A percentile compares a stretch with the other conserved stretches of the same genome.
Conservation (phyloP, 2,888 invertebrate species). For the Schizotus pectinicornis region DNA sequence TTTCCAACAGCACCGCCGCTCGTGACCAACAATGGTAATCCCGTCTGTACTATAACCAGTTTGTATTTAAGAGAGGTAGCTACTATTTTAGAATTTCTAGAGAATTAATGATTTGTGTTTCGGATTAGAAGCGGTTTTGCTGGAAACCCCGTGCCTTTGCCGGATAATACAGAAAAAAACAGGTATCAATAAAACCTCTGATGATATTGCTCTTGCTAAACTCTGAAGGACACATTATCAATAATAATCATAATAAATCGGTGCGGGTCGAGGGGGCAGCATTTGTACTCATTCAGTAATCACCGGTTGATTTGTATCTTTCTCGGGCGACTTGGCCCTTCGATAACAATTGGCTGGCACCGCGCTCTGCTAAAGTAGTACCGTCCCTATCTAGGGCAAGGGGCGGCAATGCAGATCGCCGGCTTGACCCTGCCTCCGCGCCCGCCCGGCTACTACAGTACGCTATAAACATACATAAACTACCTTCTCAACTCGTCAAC, state of each 20-base stretch:
- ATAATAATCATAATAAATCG: constrained; percentile 52
- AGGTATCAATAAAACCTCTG: constrained; percentile 46
- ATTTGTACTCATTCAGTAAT: constrained; percentile 59
- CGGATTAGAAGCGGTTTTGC: too few relatives aligned
- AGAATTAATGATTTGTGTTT: too few relatives aligned
- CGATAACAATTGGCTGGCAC: constrained; percentile 51
- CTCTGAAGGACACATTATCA: constrained; percentile 49
- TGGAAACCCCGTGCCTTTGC: background rate
- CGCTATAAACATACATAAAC: constrained; percentile 60
- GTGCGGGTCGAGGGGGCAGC: constrained; percentile 50
- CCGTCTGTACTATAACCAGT: too few relatives aligned
- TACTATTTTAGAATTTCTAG: too few relatives aligned
- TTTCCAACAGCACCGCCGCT: too few relatives aligned
- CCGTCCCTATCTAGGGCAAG: constrained; percentile 49
- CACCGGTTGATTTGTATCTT: constrained; percentile 54
- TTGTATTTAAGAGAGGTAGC: too few relatives aligned
- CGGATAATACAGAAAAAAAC: constrained; percentile 31
- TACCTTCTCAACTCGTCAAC: constrained; percentile 58
- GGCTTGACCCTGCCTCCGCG: constrained; percentile 47
- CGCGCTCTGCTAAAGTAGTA: constrained; percentile 56
- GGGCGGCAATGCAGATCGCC: constrained; percentile 54
- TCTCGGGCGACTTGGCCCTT: constrained; percentile 34
- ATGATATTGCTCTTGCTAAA: constrained; percentile 57
- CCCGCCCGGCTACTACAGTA: constrained; percentile 57
- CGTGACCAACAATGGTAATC: too few relatives aligned